These are phyloP conservation scores for Tanytarsus gracilentus DNA, from an alignment of 2,888 invertebrate species.

Conservation along the genomic window DNA sequence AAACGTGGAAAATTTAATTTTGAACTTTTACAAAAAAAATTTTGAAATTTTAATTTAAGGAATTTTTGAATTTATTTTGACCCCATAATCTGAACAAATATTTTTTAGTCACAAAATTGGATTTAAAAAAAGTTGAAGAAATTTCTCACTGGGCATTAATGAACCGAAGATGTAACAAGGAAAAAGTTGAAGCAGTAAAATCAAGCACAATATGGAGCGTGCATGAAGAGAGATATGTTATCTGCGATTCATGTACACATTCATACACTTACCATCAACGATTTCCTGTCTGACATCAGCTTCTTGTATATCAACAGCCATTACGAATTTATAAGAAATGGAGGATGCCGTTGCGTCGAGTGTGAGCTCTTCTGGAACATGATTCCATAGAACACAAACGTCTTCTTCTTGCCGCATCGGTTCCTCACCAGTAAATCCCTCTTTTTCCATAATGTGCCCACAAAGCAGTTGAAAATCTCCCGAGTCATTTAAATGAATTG, in stretches of 20 bases:
- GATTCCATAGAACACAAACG: conserved; percentile 35
- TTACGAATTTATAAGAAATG: conserved; percentile 45
- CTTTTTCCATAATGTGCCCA: conserved; percentile 36
- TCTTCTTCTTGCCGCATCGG: conserved; percentile 35
- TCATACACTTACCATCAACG: conserved; percentile 32
- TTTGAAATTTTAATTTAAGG: too few species aligned
- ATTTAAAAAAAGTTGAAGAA: too few species aligned
- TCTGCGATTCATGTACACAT: conserved; percentile 13
- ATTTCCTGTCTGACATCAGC: conserved; percentile 44
- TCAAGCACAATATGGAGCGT: too few species aligned
- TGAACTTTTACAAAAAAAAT: too few species aligned
- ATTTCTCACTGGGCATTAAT: too few species aligned
- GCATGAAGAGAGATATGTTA: too few species aligned
- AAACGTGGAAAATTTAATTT: too few species aligned
- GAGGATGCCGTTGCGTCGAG: conserved; percentile 33
- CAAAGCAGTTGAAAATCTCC: conserved; percentile 25
- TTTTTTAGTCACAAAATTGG: too few species aligned
- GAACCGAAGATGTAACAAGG: too few species aligned
- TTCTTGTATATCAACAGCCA: conserved; percentile 48
- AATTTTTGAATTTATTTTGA: too few species aligned
- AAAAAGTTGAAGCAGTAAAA: too few species aligned
- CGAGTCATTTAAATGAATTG: conserved; percentile 20
- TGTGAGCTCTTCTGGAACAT: conserved; percentile 34
- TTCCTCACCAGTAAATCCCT: conserved; percentile 31
- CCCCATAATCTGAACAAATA: too few species aligned